Conservation (phyloP, 2,888 invertebrate genomes). For the Busseola fusca region DNA sequence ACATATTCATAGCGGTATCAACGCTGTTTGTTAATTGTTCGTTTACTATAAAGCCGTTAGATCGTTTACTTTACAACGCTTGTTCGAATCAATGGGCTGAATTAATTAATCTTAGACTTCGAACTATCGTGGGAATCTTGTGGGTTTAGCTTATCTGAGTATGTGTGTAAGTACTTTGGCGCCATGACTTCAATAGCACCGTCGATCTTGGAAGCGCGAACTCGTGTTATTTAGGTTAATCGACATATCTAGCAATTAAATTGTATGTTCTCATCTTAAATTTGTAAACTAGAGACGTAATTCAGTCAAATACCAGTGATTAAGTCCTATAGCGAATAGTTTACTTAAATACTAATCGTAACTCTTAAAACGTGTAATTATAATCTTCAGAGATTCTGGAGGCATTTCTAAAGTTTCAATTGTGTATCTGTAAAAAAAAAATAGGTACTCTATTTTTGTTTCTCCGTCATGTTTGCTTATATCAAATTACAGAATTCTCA, state of each 20-base stretch:
- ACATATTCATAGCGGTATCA: conserved; percentile 44
- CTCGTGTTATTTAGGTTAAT: conserved; percentile 41
- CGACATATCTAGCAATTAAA: conserved; percentile 20
- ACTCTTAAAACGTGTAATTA: neutral
- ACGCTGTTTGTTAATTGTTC: conserved; percentile 43
- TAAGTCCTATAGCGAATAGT: neutral
- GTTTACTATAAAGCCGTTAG: conserved; percentile 50
- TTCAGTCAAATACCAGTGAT: neutral
- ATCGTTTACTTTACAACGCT: conserved; percentile 40
- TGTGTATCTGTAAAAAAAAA: neutral
- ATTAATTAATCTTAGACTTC: conserved; percentile 38
- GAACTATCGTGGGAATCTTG: conserved; percentile 47
- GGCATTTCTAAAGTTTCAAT: neutral
- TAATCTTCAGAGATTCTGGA: neutral
- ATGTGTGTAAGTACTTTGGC: conserved; percentile 2
- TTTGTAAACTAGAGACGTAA: neutral
- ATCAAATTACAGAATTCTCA: neutral
- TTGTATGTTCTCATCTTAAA: neutral
- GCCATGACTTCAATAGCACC: conserved; percentile 30
- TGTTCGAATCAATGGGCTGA: conserved; percentile 35
- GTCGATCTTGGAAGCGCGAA: conserved; percentile 18
- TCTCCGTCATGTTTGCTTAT: neutral
- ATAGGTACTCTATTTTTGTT: neutral
- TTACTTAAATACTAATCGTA: neutral
- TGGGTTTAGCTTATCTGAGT: conserved; percentile 12